Evolutionary conservation across 2,797 vertebrate genomes (phyloP), one percentile per base, ranked within the genome.

Genomic region (Enteromius paludinosus): DNA sequence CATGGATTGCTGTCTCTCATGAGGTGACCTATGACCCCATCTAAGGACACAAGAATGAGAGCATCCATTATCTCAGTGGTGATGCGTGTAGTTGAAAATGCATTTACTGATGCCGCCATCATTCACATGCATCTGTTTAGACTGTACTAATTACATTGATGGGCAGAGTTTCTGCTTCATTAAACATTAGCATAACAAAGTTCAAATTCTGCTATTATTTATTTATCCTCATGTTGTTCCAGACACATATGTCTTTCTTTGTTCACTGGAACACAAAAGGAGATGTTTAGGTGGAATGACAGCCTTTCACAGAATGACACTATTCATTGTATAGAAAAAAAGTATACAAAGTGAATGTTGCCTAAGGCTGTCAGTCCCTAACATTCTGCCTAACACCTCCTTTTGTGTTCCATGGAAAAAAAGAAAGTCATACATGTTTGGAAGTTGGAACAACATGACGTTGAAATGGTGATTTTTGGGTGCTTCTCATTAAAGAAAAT

Each of bases 221-320:
- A 74, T 74, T 74, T 25, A 74, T 41, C 4, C n/a, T 41, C 9
- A 23, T 41, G 33, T 11, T 59, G 52, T 25, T 41, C 33, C 33
- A 74, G 56, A 41, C 4, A 1, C 33, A 41, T 38, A 74, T 74
- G 71, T 74, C 20, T 30, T 62, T 45, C 38, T 76, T 76, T 76
- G 56, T 61, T 76, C 1, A 17, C 10, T 45, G 23, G 35, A 61
- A 43, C 35, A 76, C 56, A 76, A 76, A 76, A 62, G 23, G 23
- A 62, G 74, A 76, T 76, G 38, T 62, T 62, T 45, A 59, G 35
- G 35, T 76, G 23, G 38, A 45, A 62, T 14, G 23, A 45, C 35
- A 62, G 74, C 23, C 38, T 76, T 76, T 76, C 23, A 62, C 74
- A 61, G 35, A 62, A 43, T 76, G 15, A 45, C 35, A 76, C 54